Base-by-base conservation (phyloP, 2,888 invertebrate species). In the Doris montereyensis region DNA sequence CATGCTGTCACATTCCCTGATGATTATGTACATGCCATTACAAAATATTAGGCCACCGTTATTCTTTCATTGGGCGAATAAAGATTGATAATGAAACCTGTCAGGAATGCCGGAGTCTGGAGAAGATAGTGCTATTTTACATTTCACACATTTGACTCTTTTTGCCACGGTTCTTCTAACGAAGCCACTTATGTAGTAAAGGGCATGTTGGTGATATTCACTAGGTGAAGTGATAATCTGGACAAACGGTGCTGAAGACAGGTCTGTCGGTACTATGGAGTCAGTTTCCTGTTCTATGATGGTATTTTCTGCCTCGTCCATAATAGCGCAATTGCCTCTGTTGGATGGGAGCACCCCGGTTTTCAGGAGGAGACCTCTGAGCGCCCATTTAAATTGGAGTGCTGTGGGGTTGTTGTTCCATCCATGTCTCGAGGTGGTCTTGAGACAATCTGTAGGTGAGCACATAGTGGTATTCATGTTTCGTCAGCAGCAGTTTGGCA, bases 361-460 rank as follows among this genome's bases (percentile, higher is more conserved):
- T 17, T 67, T 67, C 28, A 41, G 52, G 17, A 41, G 5, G 8
- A 41, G 17, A 10, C 8, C 52, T 41, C 52, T 5, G 8, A 41
- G 17, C 17, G 52, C 5, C 52, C 52, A 41, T 17, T 41, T 41
- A 17, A 41, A 41, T 41, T 41, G 52, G 8, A 41, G 17, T 10
- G 52, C 52, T 41, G 52, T 41, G 52, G 52, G 52, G 52, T 41
- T 41, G 17, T 41, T 41, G 5, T 41, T 41, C 52, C 17, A 41
- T 10, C 52, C 52, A 41, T 41, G 5, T 58, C 30, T 58, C 74
- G 17, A 57, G n/a, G 58, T 58, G 58, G 30, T 74, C 74, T 32
- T 41, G 74, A 21, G 10, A 28, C 58, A 74, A 5, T 28, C 74
- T 57, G 74, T 57, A 74, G 1, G 57, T 10, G 17, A 28, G 74